phyloP scores from a whole-genome alignment of 2,797 vertebrate species.

The Gadopsis bispinosus region DNA sequence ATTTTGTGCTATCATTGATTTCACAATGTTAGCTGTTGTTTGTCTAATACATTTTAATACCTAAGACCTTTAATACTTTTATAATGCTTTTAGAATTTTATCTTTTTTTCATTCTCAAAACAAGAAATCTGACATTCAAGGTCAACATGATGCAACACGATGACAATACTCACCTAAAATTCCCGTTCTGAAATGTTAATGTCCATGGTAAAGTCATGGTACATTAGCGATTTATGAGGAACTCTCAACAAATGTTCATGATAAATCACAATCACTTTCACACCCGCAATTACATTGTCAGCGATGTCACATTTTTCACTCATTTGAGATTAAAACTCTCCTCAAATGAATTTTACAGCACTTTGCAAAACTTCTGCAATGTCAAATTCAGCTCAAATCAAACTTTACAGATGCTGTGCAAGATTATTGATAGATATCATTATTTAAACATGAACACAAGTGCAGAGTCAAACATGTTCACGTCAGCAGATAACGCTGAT shows the following conservation, averaged over 20 bases:
- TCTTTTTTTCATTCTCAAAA: background rate
- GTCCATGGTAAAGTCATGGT: background rate
- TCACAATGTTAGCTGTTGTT: background rate
- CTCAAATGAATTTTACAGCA: constrained; percentile 40
- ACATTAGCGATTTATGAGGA: constrained; percentile 3
- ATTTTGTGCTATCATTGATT: background rate
- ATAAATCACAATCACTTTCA: constrained; percentile 23
- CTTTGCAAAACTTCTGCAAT: constrained; percentile 63
- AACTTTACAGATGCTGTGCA: constrained; percentile 59
- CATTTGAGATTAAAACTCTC: constrained; percentile 27
- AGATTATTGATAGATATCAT: constrained; percentile 77
- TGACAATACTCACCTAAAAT: background rate
- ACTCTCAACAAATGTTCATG: constrained; percentile 8
- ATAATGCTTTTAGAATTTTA: background rate
- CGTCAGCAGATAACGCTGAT: constrained; percentile 76
- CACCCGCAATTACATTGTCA: constrained; percentile 14
- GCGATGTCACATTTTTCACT: constrained; percentile 33
- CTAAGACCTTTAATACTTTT: no score
- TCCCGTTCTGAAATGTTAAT: background rate
- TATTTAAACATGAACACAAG: constrained; percentile 76
- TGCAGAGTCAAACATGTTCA: constrained; percentile 70
- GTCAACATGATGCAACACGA: background rate
- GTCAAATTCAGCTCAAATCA: constrained; percentile 65
- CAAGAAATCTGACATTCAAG: background rate
- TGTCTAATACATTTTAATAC: background rate